Conservation (phyloP, 2,888 invertebrate genomes). For the Cabera pusaria region DNA sequence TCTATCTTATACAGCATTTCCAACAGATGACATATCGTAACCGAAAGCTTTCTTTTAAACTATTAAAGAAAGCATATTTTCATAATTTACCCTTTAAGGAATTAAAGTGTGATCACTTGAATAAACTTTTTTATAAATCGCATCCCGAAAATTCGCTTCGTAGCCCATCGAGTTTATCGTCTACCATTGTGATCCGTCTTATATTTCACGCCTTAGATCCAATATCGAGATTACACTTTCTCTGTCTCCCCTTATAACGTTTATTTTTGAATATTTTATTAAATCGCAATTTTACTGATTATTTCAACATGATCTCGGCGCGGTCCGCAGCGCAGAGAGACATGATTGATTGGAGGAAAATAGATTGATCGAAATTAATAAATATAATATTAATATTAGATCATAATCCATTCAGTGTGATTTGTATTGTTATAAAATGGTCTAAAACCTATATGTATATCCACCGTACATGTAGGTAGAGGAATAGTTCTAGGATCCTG, state of each 20-base stretch:
- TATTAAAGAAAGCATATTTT: too few relatives aligned
- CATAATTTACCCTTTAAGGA: constrained; percentile 3
- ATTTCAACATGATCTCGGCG: constrained; percentile 22
- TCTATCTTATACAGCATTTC: too few relatives aligned
- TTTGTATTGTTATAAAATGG: too few relatives aligned
- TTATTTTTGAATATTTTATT: constrained; percentile 17
- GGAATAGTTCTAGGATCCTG: too few relatives aligned
- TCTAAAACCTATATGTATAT: too few relatives aligned
- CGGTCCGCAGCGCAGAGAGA: constrained; percentile 18
- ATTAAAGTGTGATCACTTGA: constrained; percentile 3
- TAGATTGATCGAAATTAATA: too few relatives aligned
- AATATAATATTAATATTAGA: too few relatives aligned
- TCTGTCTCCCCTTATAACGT: constrained; percentile 11
- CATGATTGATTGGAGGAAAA: constrained; percentile 28
- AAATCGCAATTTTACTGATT: constrained; percentile 24
- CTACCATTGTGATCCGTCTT: constrained; percentile 11
- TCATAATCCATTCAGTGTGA: too few relatives aligned
- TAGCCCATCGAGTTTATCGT: constrained; percentile 4
- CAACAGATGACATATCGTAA: too few relatives aligned
- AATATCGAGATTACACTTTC: constrained; percentile 18
- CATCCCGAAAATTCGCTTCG: constrained; percentile 6
- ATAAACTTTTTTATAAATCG: constrained; percentile 1
- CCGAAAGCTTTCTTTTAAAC: too few relatives aligned
- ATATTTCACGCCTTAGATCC: constrained; percentile 22
- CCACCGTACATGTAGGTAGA: too few relatives aligned